Conservation (phyloP, 1,140 invertebrate species). For the Dendrolimus punctatus region DNA sequence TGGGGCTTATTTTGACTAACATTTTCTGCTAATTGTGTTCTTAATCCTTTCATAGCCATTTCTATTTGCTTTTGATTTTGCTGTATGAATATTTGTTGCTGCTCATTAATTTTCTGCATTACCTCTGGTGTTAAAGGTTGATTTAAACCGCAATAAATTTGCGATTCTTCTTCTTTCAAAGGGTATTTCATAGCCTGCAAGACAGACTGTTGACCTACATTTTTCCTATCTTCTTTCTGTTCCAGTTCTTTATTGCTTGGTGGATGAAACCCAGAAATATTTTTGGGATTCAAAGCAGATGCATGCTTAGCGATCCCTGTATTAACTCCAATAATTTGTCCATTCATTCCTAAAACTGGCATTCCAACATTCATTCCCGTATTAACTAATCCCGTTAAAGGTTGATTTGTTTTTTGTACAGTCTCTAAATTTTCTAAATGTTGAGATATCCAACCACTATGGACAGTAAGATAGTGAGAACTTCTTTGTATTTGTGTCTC, state of each 20-base stretch:
- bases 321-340: conserved; percentile 73
- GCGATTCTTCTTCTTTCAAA: conserved; percentile 51
- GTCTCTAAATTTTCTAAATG: conserved; percentile 42
- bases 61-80: conserved; percentile 72
- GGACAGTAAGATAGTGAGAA: conserved; percentile 62
- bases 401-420: conserved; percentile 28
- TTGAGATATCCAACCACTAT: conserved; percentile 61
- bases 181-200: conserved; percentile 17
- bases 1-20: conserved; percentile 43
- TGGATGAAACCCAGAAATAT: conserved; percentile 20
- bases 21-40: conserved; percentile 57
- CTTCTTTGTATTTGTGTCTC: conserved; percentile 53
- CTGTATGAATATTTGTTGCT: conserved; percentile 73
- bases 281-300: conserved; percentile 30
- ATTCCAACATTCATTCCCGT: conserved; percentile 38
- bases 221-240: conserved; percentile 49
- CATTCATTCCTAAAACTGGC: conserved; percentile 71
- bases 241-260: conserved; percentile 34
- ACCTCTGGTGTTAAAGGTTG: conserved; percentile 69
- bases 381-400: conserved; percentile 18
- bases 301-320: conserved; percentile 50
- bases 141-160: conserved; percentile 61
- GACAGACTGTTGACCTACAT: conserved; percentile 18
- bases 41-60: conserved; percentile 67
- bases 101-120: conserved; percentile 74